phyloP scores from a whole-genome alignment of 2,113 vertebrate genomes.

The Eudyptes chrysolophus region DNA sequence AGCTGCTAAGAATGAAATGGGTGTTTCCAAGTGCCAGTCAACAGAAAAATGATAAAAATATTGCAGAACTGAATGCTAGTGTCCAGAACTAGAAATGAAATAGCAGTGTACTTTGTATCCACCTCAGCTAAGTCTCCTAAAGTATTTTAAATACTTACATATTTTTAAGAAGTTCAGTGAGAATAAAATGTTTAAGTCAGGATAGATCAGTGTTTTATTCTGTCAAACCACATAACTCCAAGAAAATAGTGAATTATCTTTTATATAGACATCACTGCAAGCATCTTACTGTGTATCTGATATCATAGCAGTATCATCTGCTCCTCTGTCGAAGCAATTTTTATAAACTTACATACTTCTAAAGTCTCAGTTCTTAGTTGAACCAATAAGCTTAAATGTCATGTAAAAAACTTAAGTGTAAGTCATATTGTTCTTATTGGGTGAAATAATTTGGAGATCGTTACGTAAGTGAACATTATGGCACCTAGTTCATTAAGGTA shows the following conservation, averaged over 20 bases:
- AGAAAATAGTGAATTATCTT: background rate
- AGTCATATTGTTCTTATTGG: background rate
- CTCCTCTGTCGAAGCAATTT: background rate
- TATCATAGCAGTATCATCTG: background rate
- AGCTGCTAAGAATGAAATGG: conserved; percentile 5
- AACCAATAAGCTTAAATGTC: background rate
- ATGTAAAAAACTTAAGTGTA: background rate
- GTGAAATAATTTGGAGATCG: background rate
- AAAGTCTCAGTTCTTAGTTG: background rate
- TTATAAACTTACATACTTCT: background rate
- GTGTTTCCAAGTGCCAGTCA: conserved; percentile 30
- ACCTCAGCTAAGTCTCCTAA: background rate
- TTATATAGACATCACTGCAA: background rate
- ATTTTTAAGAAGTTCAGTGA: background rate
- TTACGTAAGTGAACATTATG: background rate
- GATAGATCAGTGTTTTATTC: background rate
- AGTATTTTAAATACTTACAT: background rate
- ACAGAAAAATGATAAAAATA: conserved; percentile 28
- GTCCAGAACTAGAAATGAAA: background rate
- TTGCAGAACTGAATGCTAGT: background rate
- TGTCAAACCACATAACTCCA: background rate
- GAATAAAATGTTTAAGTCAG: background rate
- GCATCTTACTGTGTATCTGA: background rate
- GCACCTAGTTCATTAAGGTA: background rate
- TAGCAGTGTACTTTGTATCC: background rate